Evolutionary conservation across 2,888 invertebrate species (phyloP).

Genomic region (Artemia sinica): DNA sequence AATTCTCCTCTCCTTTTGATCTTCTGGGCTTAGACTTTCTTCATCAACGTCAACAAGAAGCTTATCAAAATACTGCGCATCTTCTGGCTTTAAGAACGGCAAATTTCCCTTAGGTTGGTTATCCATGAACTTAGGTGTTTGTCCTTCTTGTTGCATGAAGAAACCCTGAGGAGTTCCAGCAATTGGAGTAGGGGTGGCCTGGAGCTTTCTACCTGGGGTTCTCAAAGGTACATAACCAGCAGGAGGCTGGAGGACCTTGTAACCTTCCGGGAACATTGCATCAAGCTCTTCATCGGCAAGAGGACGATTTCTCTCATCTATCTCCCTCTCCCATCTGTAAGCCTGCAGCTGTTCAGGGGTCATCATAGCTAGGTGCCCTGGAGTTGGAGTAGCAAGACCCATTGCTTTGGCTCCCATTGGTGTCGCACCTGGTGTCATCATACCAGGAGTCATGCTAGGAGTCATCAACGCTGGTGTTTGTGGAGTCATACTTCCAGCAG

Average conservation of each 20-base stretch:
- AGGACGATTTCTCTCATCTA: conserved; percentile 91
- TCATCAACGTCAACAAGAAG: conserved; percentile 94
- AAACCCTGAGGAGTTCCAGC: conserved; percentile 79
- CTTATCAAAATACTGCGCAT: conserved; percentile 99
- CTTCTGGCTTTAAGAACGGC: conserved; percentile 98
- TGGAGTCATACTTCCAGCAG: conserved; percentile 41
- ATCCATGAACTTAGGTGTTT: conserved; percentile 70
- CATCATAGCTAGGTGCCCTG: conserved; percentile 87
- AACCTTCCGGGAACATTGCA: conserved; percentile 91
- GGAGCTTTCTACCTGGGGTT: conserved; percentile 90
- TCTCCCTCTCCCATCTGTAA: conserved; percentile 94
- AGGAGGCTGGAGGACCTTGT: conserved; percentile 88
- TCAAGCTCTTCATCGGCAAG: conserved; percentile 93
- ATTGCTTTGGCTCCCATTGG: conserved; percentile 87
- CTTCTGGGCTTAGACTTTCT: conserved; percentile 80
- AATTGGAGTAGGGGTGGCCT: conserved; percentile 95
- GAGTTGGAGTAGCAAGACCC: conserved; percentile 95
- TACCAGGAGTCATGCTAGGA: conserved; percentile 39
- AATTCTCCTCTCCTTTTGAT: conserved; percentile 94
- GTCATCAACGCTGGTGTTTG: conserved; percentile 42
- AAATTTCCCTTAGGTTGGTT: conserved; percentile 91
- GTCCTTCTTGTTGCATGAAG: conserved; percentile 81
- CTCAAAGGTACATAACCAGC: conserved; percentile 88
- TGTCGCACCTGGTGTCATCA: conserved; percentile 64
- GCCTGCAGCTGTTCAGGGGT: conserved; percentile 97